phyloP scores from a whole-genome alignment of 1,140 invertebrate genomes.

The Maniola jurtina region DNA sequence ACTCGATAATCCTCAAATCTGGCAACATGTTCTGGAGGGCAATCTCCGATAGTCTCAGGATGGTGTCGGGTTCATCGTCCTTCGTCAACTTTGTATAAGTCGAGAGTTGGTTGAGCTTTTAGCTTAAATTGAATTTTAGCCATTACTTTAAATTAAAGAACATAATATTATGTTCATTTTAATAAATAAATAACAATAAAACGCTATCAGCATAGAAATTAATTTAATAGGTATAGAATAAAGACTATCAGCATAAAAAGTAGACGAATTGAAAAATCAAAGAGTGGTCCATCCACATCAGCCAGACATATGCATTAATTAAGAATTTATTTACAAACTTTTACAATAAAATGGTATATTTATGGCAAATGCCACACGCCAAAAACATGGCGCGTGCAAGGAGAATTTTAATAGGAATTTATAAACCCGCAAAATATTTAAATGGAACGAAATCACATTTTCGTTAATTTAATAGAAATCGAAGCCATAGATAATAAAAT shows the following conservation, averaged over 20 bases:
- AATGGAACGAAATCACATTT: background rate
- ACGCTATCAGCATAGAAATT: no score
- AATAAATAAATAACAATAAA: background rate
- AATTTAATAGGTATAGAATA: no score
- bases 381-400: background rate
- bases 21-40: no score
- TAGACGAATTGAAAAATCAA: background rate
- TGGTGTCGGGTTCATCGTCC: no score
- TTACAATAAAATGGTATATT: slow-evolving; percentile 1
- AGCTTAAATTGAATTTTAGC: no score
- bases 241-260: background rate
- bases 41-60: no score
- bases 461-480: background rate
- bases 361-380: background rate
- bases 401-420: background rate
- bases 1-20: slow-evolving; percentile 27
- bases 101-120: no score
- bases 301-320: background rate
- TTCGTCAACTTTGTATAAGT: no score
- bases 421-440: background rate
- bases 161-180: no score
- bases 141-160: no score
- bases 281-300: background rate
- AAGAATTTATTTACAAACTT: background rate
- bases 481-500: background rate